phyloP scores from a whole-genome alignment of 2,113 vertebrate genomes.

The Gavia stellata region DNA sequence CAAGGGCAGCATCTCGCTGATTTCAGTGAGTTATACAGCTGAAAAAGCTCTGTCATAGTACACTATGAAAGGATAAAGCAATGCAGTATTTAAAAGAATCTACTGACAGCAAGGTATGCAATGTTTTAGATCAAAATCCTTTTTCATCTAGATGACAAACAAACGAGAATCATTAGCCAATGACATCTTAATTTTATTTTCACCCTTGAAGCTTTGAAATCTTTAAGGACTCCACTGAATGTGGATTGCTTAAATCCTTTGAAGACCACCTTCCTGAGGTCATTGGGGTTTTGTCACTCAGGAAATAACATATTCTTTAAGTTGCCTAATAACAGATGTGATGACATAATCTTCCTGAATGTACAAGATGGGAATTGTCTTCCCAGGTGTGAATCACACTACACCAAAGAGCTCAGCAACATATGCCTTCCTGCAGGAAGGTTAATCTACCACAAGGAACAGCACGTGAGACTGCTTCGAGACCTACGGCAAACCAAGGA shows the following conservation, averaged over 20 bases:
- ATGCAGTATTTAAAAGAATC: background rate
- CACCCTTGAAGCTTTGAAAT: background rate
- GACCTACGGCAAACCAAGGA: background rate
- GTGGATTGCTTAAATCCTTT: background rate
- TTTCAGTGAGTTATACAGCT: conserved; percentile 55
- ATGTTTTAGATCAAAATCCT: background rate
- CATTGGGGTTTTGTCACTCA: background rate
- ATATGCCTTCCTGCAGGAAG: background rate
- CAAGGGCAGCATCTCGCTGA: conserved; percentile 67
- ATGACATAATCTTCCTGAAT: background rate
- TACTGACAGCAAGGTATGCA: background rate
- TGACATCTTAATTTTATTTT: background rate
- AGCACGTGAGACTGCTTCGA: background rate
- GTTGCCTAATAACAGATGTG: background rate
- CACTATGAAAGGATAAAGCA: background rate
- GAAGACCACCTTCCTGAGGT: background rate
- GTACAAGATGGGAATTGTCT: background rate
- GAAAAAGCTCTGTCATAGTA: conserved; percentile 37
- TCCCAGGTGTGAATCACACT: background rate
- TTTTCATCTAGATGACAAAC: background rate
- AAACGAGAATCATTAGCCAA: background rate
- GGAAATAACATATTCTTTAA: background rate
- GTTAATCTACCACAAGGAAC: background rate
- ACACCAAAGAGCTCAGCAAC: background rate
- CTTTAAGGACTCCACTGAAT: background rate